Evolutionary conservation across 2,797 vertebrate species (phyloP), one percentile per base, ranked within the genome.

Genomic region (Sebastes baramenuke): DNA sequence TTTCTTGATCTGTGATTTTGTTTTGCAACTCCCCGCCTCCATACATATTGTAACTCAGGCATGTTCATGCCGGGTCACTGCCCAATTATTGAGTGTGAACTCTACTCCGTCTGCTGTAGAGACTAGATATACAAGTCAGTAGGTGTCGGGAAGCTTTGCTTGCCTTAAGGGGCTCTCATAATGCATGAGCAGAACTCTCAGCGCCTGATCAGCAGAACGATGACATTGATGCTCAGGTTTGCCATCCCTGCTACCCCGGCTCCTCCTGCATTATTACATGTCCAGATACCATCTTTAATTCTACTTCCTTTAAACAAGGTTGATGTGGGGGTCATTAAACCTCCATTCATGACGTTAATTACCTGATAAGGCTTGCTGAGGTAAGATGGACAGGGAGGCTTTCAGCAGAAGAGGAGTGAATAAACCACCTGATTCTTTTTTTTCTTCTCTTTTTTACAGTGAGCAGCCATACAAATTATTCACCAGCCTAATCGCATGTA

Each of bases 211-310:
- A 90, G 87, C 87, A 88, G 27, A 83, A 92, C 30, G 76, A 88
- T 93, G 94, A 93, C 88, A 93, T 87, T 88, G 87, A 93, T 88
- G 89, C 90, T 90, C 79, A 59, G 74, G 75, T 81, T 80, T 74
- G 49, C 85, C 68, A 74, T 78, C 74, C 76, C 67, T 62, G 69
- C 87, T 81, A 77, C 81, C 59, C 34, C n/a, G 14, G 72, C 79
- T 84, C 82, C 77, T 75, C 60, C 72, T 60, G 82, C 79, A 85
- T 90, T 93, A 91, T 90, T 91, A 91, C 90, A 93, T 72, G 73
- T 75, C 79, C 70, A 77, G 94, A 95, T 95, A 95, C 25, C 75
- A 95, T 95, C 94, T 95, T 94, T 93, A 93, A 94, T 93, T 94
- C 91, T 79, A 92, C 92, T 94, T 93, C 85, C 82, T 91, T 93